Evolutionary conservation across 92 coral and sea anemone genomes (phyloP).

Genomic region (Parazoanthus swiftii): DNA sequence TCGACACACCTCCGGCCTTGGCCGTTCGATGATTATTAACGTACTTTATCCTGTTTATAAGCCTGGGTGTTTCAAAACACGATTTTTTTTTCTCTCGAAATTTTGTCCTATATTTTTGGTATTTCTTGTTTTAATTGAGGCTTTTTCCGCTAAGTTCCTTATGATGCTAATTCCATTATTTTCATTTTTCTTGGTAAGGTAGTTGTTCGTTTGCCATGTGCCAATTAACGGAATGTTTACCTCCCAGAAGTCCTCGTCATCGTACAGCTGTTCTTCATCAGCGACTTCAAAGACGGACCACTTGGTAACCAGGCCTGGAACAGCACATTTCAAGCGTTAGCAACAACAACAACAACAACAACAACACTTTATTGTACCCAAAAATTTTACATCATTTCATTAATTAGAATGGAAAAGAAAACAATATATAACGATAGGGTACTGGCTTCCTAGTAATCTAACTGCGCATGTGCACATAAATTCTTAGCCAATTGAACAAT

Average conservation of each 20-base stretch:
- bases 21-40: too few relatives aligned
- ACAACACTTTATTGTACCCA: too few relatives aligned
- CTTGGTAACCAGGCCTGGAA: neutral
- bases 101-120: too few relatives aligned
- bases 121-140: neutral
- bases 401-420: too few relatives aligned
- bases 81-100: too few relatives aligned
- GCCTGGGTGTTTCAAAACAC: too few relatives aligned
- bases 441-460: too few relatives aligned
- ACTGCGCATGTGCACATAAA: neutral
- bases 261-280: slow-evolving; percentile 35
- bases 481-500: neutral
- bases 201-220: neutral
- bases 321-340: neutral
- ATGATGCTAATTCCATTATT: neutral
- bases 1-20: neutral
- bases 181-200: neutral
- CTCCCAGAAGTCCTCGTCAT: slow-evolving; percentile 50
- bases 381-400: too few relatives aligned
- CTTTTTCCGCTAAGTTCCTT: neutral
- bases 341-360: too few relatives aligned
- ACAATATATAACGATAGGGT: too few relatives aligned
- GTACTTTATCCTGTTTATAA: too few relatives aligned
- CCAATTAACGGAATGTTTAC: neutral
- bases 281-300: slow-evolving; percentile 29